Evolutionary conservation across 1,140 invertebrate genomes (phyloP), one percentile per base, ranked within the genome.

Genomic region (Hesperophylax magnus): DNA sequence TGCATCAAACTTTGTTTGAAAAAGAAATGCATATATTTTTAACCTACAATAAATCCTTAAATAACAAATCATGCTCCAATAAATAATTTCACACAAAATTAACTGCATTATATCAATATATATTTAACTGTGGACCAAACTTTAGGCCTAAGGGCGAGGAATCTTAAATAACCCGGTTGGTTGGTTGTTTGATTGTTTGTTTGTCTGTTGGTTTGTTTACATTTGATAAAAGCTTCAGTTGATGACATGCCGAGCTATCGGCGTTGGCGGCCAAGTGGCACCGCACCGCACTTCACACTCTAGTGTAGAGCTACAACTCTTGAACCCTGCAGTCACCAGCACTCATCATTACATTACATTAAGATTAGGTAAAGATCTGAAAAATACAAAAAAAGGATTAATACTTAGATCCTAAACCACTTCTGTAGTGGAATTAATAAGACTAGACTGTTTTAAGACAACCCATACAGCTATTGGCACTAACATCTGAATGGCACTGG

Each of bases 291-390:
- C 83, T 14, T 47, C 77, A 79, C 80, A 82, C 79, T 84, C 81
- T 79, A 79, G 39, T 81, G 76, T 82, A 82, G 81, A 82, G 81
- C 83, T 84, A 82, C 58, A 77, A 84, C 80, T 82, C 78, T 84
- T 84, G 82, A 84, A 84, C 83, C 83, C 83, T 84, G 83, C 83
- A 84, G 81, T 84, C 81, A 84, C 83, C 83, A 84, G 83, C 83
- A 84, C 81, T 84, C 82, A 78, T 83, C 71, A 77, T 77, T 81
- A 79, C 63, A 82, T 84, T 58, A 79, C 82, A 82, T 81, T 82
- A 84, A 84, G 81, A 82, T 84, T 84, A 84, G 83, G 81, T 84
- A 82, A 82, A 84, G 83, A 84, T 82, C 81, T 84, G 83, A 84
- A 84, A 84, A 82, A 84, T 84, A 84, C 81, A 84, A 84, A 84